phyloP scores from a whole-genome alignment of 1,140 invertebrate genomes.

The Hypothenemus hampei region DNA sequence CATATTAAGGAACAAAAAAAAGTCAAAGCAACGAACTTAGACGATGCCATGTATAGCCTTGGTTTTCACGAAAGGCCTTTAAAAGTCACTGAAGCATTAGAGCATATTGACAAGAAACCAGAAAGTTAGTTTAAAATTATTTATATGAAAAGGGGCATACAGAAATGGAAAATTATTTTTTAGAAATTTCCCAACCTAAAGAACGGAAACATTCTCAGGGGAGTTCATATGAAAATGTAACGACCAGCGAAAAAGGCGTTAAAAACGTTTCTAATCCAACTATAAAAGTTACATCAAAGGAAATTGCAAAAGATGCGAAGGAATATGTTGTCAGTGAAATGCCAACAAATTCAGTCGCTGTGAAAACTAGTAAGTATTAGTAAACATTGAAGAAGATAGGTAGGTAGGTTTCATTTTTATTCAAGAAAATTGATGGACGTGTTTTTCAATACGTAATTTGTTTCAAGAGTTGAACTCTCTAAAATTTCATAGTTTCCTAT shows the following conservation, averaged over 20 bases:
- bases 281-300: too few species aligned
- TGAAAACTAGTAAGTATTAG: too few species aligned
- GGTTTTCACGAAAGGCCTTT: slow-evolving; percentile 48
- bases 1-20: slow-evolving; percentile 46
- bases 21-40: slow-evolving; percentile 50
- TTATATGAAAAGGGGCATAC: background rate
- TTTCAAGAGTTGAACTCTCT: too few species aligned
- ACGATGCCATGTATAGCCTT: slow-evolving; percentile 48
- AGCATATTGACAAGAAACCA: slow-evolving; percentile 47
- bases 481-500: too few species aligned
- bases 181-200: slow-evolving; percentile 7
- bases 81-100: slow-evolving; percentile 52
- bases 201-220: slow-evolving; percentile 29
- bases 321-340: too few species aligned
- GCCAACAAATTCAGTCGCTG: too few species aligned
- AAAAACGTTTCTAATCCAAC: too few species aligned
- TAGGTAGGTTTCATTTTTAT: too few species aligned
- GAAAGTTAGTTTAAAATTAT: slow-evolving; percentile 18
- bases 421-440: too few species aligned
- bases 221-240: slow-evolving; percentile 38
- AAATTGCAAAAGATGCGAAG: too few species aligned
- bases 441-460: too few species aligned
- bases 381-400: too few species aligned
- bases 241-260: slow-evolving; percentile 9
- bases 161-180: background rate